Evolutionary conservation across 1,140 invertebrate species (phyloP), one percentile per base, ranked within the genome.

Genomic region (Rhyacophila brunnea): DNA sequence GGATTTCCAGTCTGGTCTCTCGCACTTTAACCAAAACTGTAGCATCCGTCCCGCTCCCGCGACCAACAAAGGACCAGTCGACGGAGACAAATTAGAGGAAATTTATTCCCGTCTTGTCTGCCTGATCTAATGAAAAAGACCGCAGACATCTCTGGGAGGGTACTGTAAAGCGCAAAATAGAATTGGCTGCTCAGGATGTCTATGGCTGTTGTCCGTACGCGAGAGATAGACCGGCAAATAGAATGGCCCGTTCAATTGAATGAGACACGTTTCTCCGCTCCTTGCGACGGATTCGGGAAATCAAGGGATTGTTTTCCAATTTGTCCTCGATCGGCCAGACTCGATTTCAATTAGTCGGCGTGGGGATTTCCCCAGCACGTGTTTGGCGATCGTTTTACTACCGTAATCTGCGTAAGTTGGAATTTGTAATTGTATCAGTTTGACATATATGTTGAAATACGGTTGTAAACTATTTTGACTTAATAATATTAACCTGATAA

Each of bases 61-160:
- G 28, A 55, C 1, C 14, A 35, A 56, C 43, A 18, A 47, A 46
- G 43, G 38, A 23, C 10, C 40, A 28, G 17, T 19, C 23, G 52
- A 56, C 59, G 51, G 46, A 53, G 61, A 64, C 61, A 64, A 64
- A 64, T 64, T 59, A 56, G 40, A 64, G 61, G 61, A 59, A 64
- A 64, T 64, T 64, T 63, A 63, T 63, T 63, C 61, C 51, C 61
- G 51, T 63, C 61, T 64, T 64, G 61, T 59, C 55, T 14, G 55
- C 35, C 10, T 13, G 55, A 49, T 58, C 56, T 59, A 59, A 59
- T 64, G 57, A 54, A 60, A 64, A 56, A 64, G 61, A 63, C 55
- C 61, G 53, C 60, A 46, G 56, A 58, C 42, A 19, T 13, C 11
- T 38, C 35, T 15, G n/a, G n/a, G n/a, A n/a, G n/a, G n/a, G n/a